These are phyloP conservation scores for Helicolenus hilgendorfi DNA, from an alignment of 2,797 vertebrate genomes.

Conservation along the genomic window DNA sequence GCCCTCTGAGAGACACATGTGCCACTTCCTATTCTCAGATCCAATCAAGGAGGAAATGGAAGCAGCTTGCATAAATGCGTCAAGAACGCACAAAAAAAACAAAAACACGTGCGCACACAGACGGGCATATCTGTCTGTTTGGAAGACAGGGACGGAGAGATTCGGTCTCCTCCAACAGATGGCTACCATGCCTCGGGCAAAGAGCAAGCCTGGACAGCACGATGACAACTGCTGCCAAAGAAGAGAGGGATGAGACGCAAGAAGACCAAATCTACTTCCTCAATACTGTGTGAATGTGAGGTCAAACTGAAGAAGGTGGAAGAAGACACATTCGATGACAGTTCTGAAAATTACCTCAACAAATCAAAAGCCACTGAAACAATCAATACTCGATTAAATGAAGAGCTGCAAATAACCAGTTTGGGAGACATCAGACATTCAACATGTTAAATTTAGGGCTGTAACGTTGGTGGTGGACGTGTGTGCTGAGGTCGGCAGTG, in stretches of 20 bases:
- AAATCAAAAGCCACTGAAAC: neutral
- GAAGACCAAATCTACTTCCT: slow-evolving; percentile 33
- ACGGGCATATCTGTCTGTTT: slow-evolving; percentile 28
- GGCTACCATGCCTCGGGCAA: slow-evolving; percentile 77
- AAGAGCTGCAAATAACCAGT: neutral
- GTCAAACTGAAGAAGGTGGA: neutral
- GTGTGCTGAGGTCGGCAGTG: neutral
- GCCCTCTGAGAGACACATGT: slow-evolving; percentile 62
- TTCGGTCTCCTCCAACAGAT: slow-evolving; percentile 77
- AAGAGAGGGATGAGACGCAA: slow-evolving; percentile 40
- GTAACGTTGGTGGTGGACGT: too few relatives aligned
- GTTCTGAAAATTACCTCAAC: neutral
- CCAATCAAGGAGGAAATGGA: slow-evolving; percentile 60
- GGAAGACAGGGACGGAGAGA: slow-evolving; percentile 52
- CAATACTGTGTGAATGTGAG: neutral
- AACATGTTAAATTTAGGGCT: neutral
- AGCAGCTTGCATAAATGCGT: slow-evolving; percentile 63
- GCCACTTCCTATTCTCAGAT: slow-evolving; percentile 75
- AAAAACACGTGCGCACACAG: slow-evolving; percentile 11
- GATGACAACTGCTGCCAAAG: slow-evolving; percentile 75
- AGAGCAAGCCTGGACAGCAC: slow-evolving; percentile 78
- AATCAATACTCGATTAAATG: neutral
- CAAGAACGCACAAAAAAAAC: neutral
- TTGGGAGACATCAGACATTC: neutral
- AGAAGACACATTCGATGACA: neutral